phyloP scores from a whole-genome alignment of 2,888 invertebrate species.

The Rhogogaster chlorosoma region DNA sequence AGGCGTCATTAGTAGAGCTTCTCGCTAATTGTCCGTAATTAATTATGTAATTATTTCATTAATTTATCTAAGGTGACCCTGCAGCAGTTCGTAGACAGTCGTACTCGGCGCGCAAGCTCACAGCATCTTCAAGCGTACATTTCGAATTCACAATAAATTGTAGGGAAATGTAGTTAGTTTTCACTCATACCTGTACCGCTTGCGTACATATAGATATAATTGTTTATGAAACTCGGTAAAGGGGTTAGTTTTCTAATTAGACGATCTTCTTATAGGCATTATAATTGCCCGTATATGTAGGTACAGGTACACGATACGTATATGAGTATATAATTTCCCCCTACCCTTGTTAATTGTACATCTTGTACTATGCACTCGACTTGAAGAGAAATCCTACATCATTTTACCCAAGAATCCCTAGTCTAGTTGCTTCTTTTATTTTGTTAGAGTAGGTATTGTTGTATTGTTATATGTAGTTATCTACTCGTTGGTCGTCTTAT shows the following conservation, averaged over 20 bases:
- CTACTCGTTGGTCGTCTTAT: neutral
- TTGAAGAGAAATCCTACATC: neutral
- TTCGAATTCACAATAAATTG: constrained; percentile 37
- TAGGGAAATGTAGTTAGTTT: constrained; percentile 20
- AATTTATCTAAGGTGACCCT: constrained; percentile 63
- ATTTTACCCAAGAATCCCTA: neutral
- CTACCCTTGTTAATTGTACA: neutral
- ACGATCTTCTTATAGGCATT: neutral
- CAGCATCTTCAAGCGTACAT: constrained; percentile 23
- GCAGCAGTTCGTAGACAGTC: constrained; percentile 20
- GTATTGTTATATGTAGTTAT: neutral
- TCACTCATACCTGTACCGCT: neutral
- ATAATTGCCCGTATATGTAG: neutral
- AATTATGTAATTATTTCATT: constrained; percentile 65
- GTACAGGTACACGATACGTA: neutral
- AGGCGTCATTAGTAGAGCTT: constrained; percentile 57
- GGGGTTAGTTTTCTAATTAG: constrained; percentile 6
- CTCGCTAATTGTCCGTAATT: constrained; percentile 64
- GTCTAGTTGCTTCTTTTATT: neutral
- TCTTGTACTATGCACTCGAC: neutral
- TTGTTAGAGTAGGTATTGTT: neutral
- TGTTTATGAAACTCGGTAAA: neutral
- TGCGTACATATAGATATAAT: neutral
- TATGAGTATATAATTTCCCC: neutral
- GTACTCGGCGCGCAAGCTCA: neutral